These are phyloP conservation scores for Campylomormyrus tamandua DNA, from an alignment of 2,113 vertebrate species.

Conservation along the genomic window DNA sequence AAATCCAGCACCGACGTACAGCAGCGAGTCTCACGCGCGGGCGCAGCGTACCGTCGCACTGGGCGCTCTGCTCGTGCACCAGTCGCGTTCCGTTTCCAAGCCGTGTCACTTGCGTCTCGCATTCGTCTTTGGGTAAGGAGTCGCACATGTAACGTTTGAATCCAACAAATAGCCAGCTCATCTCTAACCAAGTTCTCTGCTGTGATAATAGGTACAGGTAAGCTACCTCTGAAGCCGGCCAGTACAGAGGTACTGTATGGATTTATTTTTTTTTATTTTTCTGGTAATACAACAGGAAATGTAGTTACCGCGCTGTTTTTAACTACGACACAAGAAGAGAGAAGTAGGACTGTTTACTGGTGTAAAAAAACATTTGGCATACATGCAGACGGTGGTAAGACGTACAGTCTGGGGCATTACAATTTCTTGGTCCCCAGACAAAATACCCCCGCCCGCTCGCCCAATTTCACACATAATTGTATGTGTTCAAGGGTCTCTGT, in stretches of 20 bases:
- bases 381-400: not conserved
- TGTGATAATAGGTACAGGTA: not conserved
- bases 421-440: not conserved
- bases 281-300: not conserved
- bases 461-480: not conserved
- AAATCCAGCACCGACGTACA: conserved; percentile 27
- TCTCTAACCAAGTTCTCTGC: not conserved
- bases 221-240: not conserved
- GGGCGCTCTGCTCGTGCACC: not conserved
- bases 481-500: not conserved
- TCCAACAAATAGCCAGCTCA: not conserved
- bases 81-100: not conserved
- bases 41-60: not conserved
- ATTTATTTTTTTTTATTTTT: not conserved
- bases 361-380: not conserved
- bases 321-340: not conserved
- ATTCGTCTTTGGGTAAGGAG: not conserved
- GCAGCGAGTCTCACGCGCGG: not conserved
- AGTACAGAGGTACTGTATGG: not conserved
- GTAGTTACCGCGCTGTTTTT: not conserved
- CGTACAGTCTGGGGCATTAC: not conserved
- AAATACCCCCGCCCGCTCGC: not conserved
- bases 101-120: not conserved
- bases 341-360: not conserved
- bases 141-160: not conserved